Evolutionary conservation across 2,888 invertebrate genomes (phyloP).

Genomic region (Chymomyza caudatula): DNA sequence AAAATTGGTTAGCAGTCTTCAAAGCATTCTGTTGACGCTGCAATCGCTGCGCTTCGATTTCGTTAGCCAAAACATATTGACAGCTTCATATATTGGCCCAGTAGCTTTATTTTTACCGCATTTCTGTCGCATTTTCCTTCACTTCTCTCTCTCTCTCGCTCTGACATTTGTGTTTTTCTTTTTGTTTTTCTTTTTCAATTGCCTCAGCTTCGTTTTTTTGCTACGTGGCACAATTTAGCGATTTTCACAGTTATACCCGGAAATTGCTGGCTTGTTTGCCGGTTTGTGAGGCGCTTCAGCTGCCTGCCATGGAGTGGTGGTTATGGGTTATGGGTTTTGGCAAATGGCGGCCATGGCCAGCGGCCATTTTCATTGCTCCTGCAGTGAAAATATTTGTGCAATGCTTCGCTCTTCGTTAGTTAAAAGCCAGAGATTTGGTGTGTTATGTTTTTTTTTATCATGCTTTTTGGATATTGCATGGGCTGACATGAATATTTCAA

Average conservation of each 20-base stretch:
- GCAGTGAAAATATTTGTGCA: conserved; percentile 51
- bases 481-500: conserved; percentile 59
- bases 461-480: neutral
- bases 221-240: conserved; percentile 44
- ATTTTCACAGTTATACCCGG: conserved; percentile 49
- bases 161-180: conserved; percentile 18
- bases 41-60: neutral
- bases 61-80: conserved; percentile 32
- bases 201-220: conserved; percentile 1
- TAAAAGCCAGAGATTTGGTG: conserved; percentile 56
- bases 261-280: conserved; percentile 42
- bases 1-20: neutral
- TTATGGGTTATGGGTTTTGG: neutral
- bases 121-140: conserved; percentile 49
- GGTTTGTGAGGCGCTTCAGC: neutral
- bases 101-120: conserved; percentile 32
- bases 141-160: conserved; percentile 21
- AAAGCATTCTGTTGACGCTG: neutral
- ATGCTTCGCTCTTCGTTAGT: conserved; percentile 38
- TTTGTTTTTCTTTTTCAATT: conserved; percentile 1
- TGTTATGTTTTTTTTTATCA: conserved; percentile 23
- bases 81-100: conserved; percentile 2
- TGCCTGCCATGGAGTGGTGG: neutral
- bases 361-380: neutral
- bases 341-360: neutral